Evolutionary conservation across 2,797 vertebrate genomes (phyloP).

Genomic region (Clamator glandarius): DNA sequence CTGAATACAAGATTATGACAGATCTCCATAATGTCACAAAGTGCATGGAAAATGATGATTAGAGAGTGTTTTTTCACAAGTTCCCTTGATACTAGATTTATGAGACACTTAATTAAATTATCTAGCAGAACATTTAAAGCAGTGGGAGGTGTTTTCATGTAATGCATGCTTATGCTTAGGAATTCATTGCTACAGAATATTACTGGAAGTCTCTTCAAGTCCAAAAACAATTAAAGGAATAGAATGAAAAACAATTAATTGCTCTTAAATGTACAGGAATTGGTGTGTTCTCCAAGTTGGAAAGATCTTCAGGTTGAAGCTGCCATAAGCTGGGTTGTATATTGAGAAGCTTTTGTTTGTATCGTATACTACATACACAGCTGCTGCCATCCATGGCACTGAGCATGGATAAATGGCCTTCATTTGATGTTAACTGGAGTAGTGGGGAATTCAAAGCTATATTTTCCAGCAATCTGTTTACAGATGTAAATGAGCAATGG

Average conservation of each 20-base stretch:
- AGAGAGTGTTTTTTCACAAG: not conserved
- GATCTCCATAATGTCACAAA: not conserved
- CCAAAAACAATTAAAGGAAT: not conserved
- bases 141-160: not conserved
- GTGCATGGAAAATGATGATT: not conserved
- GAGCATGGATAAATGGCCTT: not conserved
- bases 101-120: not conserved
- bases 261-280: not conserved
- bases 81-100: slow-evolving; percentile 4
- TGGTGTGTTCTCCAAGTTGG: not conserved
- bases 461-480: not conserved
- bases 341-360: not conserved
- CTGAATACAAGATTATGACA: not conserved
- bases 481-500: not conserved
- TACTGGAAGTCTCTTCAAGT: not conserved
- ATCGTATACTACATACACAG: not conserved
- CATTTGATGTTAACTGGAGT: not conserved
- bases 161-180: not conserved
- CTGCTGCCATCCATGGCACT: not conserved
- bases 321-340: not conserved
- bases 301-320: not conserved
- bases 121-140: slow-evolving; percentile 32
- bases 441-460: not conserved
- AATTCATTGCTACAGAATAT: not conserved
- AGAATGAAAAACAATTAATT: not conserved